Evolutionary conservation across 2,113 vertebrate species (phyloP), one percentile per base, ranked within the genome.

Genomic region (Trematocara nigrifrons): DNA sequence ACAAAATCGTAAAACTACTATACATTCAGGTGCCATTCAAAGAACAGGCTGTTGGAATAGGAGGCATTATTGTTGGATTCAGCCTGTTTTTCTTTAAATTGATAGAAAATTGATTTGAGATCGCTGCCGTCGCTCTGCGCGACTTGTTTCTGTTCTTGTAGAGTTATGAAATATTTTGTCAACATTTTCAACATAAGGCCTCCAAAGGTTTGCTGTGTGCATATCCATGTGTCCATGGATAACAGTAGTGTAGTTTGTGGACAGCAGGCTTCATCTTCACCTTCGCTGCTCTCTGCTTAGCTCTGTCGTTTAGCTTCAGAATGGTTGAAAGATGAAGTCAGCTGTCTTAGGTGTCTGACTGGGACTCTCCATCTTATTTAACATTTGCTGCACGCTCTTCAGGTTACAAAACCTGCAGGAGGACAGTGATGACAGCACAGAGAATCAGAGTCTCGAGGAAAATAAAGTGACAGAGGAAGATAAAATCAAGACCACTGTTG

Each of bases 341-440:
- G 47, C 29, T 54, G 74, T 53, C 57, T 69, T 18, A 64, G 38
- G 6, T 61, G 22, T 56, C 51, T 86, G 79, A 89, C n/a, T 3
- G 18, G 10, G 31, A 2, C 20, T 61, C 29, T 78, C 13, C 7
- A 1, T 85, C 40, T 20, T 38, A 38, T 84, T 82, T 86, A 56
- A 79, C 18, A 47, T 74, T 71, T 54, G 66, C 74, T 83, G 51
- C 74, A 47, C 29, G 3, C 26, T 47, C 9, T 89, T 69, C 90
- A 94, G 92, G 87, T 42, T 94, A 79, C 82, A 89, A 69, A 85
- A 79, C 47, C 93, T 94, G 64, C 87, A 83, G 53, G 89, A 93
- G 64, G 90, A 91, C 47, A 92, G 84, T 57, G 90, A 93, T 1
- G 88, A 92, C 76, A 51, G 59, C 76, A 18, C 79, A 77, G 86